Base-by-base conservation (phyloP, 2,113 vertebrate genomes). In the Hemibates koningsi region DNA sequence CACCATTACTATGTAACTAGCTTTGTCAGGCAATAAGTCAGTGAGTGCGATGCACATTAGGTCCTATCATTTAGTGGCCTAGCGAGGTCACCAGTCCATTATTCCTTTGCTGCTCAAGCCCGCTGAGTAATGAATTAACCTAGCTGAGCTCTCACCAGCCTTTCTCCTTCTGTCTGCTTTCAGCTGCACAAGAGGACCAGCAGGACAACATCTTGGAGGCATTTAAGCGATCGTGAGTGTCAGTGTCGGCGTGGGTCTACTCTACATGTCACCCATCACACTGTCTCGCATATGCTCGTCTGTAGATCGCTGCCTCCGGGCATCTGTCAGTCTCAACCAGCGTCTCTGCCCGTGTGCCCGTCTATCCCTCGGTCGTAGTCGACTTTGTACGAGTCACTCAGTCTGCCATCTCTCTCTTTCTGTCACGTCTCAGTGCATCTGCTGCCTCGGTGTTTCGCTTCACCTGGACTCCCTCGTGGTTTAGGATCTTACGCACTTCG, bases 211-310 rank as follows among this genome's bases (percentile, higher is more conserved):
- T 96, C 90, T 95, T 98, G 87, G 97, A 97, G 88, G 93, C 96
- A 29, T 98, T 98, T 96, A 98, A 97, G 88, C 93, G 97, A 90
- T 94, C 96, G 98, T 98, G 93, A 97, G 97, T 97, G 87, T 84
- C 85, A 82, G 85, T 38, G 81, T 50, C 32, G 63, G 63, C 59
- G 50, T 71, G 93, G 57, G 76, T 79, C 82, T 83, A 11, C 82
- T 90, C 90, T 59, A 88, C 89, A 68, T 89, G 91, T 93, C 92
- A 85, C 66, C 88, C 52, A 57, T 92, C 92, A 91, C 84, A 43
- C 85, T 78, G 87, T 86, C 88, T 89, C 78, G 59, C 88, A 79
- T 82, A 81, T 87, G 91, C 68, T 92, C 73, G 34, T 81, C 83
- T 91, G 88, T 91, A 85, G 86, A 86, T 86, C 73, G 43, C 82